phyloP scores from a whole-genome alignment of 1,140 invertebrate genomes.

The Homarus americanus region DNA sequence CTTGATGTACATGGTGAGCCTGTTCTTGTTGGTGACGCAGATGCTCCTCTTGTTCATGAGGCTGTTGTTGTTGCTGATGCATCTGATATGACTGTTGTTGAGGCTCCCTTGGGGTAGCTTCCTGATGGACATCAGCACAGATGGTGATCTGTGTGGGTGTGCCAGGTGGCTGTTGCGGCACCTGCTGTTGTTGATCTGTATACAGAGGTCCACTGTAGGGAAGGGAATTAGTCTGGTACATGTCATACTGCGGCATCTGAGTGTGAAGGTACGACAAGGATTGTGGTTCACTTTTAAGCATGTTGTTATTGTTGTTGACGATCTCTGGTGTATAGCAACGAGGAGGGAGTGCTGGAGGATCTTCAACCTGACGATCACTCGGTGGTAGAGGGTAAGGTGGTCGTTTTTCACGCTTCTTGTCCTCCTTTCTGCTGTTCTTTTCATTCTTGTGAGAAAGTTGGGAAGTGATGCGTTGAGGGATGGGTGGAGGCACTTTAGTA shows the following conservation, averaged over 20 bases:
- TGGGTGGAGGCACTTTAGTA: slow-evolving; percentile 90
- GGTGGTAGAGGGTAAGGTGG: slow-evolving; percentile 72
- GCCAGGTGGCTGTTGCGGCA: slow-evolving; percentile 30
- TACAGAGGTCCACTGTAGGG: slow-evolving; percentile 50
- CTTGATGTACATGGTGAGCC: background rate
- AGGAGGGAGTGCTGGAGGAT: slow-evolving; percentile 72
- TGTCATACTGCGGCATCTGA: slow-evolving; percentile 65
- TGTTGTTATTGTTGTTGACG: slow-evolving; percentile 62
- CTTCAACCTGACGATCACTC: slow-evolving; percentile 39
- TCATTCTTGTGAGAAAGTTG: slow-evolving; percentile 80
- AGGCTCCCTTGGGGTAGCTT: slow-evolving; percentile 50
- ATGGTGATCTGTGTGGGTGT: slow-evolving; percentile 74
- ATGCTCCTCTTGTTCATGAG: slow-evolving; percentile 43
- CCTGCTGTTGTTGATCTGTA: slow-evolving; percentile 31
- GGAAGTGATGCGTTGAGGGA: slow-evolving; percentile 91
- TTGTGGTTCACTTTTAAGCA: slow-evolving; percentile 68
- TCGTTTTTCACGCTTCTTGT: slow-evolving; percentile 68
- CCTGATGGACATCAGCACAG: slow-evolving; percentile 75
- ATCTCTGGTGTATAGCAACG: slow-evolving; percentile 74
- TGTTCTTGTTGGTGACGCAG: slow-evolving; percentile 38
- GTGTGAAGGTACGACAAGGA: slow-evolving; percentile 62
- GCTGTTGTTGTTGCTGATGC: slow-evolving; percentile 38
- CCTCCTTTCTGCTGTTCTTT: slow-evolving; percentile 43
- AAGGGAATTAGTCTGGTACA: slow-evolving; percentile 48
- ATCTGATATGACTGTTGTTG: slow-evolving; percentile 19